Evolutionary conservation across 2,113 vertebrate species (phyloP).

Genomic region (Sterrhoptilus dennistouni): DNA sequence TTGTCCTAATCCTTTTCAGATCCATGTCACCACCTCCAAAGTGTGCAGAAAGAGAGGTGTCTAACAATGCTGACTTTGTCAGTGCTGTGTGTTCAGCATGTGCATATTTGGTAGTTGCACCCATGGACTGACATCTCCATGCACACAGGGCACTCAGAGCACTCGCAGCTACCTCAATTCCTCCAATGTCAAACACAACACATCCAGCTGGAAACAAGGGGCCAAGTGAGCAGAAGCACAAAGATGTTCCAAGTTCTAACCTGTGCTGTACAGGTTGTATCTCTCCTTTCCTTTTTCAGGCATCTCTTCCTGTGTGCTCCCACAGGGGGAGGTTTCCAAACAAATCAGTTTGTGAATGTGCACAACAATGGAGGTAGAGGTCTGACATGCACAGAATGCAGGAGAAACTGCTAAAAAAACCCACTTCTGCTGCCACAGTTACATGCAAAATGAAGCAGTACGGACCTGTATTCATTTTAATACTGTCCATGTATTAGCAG

Average conservation of each 20-base stretch:
- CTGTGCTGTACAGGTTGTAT: neutral
- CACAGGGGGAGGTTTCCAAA: neutral
- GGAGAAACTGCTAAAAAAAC: neutral
- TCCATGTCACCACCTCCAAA: neutral
- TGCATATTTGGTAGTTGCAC: neutral
- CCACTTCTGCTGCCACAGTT: neutral
- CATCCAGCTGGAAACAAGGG: neutral
- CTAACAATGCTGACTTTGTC: neutral
- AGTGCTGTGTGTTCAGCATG: neutral
- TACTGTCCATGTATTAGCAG: neutral
- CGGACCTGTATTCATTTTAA: neutral
- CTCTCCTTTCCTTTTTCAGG: neutral
- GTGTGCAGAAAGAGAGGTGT: neutral
- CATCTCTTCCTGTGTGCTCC: neutral
- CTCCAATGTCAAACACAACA: neutral
- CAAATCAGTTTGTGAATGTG: neutral
- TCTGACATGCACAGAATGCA: neutral
- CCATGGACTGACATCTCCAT: neutral
- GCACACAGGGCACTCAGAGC: neutral
- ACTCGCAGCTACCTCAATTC: neutral
- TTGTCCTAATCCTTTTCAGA: rapidly evolving
- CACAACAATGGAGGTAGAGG: neutral
- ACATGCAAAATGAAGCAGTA: neutral
- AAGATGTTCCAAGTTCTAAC: neutral
- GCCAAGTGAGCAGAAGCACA: neutral